Conservation (phyloP, 2,797 vertebrate genomes). For the Lemur catta region DNA sequence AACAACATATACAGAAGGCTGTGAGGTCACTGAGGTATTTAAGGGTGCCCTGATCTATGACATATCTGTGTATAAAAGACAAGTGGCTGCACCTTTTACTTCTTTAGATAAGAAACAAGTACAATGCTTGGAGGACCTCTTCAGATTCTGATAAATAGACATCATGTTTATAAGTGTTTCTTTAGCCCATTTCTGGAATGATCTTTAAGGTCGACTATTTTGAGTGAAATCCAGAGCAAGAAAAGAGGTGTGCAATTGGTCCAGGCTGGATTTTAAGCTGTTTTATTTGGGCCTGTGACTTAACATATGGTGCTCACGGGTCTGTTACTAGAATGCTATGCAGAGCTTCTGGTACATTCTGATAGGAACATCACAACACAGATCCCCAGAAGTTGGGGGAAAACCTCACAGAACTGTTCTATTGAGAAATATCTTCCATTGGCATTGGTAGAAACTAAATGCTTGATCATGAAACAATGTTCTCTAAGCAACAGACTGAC, state of each 20-base stretch:
- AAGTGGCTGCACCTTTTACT: background rate
- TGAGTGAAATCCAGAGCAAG: background rate
- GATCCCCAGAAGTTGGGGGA: background rate
- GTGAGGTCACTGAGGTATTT: background rate
- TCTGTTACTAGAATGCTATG: background rate
- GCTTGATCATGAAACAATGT: background rate
- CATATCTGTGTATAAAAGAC: background rate
- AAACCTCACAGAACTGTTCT: background rate
- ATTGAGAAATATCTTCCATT: background rate
- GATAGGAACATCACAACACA: background rate
- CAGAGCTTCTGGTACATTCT: background rate
- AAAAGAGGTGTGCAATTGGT: background rate
- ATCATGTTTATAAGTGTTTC: background rate
- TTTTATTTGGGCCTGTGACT: background rate
- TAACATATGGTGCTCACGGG: background rate
- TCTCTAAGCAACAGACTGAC: background rate
- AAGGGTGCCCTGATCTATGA: background rate
- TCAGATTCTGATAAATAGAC: background rate
- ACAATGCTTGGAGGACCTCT: background rate
- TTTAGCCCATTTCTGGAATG: background rate
- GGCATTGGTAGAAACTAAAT: background rate
- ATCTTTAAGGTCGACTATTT: background rate
- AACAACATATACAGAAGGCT: background rate
- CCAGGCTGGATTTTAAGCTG: background rate
- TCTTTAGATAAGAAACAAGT: background rate